phyloP scores from a whole-genome alignment of 2,113 vertebrate species.

The Martes martes region DNA sequence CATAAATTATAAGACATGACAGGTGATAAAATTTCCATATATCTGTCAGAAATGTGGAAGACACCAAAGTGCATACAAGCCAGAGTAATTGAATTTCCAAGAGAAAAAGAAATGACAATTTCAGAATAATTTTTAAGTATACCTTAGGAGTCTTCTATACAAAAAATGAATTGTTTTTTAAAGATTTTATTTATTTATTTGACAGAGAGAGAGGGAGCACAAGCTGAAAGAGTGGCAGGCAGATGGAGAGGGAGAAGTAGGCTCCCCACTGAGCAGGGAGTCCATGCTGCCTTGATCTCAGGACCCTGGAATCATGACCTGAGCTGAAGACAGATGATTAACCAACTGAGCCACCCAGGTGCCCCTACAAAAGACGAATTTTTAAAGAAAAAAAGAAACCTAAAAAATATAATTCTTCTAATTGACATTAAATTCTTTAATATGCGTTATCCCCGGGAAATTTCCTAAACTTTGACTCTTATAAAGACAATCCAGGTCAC shows the following conservation, averaged over 20 bases:
- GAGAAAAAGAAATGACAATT: background rate
- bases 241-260: background rate
- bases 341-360: background rate
- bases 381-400: background rate
- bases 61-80: background rate
- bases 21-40: background rate
- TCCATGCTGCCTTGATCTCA: background rate
- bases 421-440: background rate
- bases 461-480: background rate
- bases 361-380: background rate
- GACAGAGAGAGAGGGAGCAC: background rate
- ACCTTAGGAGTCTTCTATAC: background rate
- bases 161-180: background rate
- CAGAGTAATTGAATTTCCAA: background rate
- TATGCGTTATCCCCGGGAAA: background rate
- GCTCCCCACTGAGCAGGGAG: background rate
- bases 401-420: background rate
- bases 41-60: background rate
- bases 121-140: background rate
- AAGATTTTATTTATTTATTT: background rate
- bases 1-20: background rate
- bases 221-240: background rate
- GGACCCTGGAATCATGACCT: background rate
- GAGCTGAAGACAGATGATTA: background rate
- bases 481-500: background rate